Percentiles rank a stretch among this genome's conserved stretches.
Evolutionary conservation across 1,140 invertebrate genomes (phyloP).

Genomic region (Drosophila neocordata): DNA sequence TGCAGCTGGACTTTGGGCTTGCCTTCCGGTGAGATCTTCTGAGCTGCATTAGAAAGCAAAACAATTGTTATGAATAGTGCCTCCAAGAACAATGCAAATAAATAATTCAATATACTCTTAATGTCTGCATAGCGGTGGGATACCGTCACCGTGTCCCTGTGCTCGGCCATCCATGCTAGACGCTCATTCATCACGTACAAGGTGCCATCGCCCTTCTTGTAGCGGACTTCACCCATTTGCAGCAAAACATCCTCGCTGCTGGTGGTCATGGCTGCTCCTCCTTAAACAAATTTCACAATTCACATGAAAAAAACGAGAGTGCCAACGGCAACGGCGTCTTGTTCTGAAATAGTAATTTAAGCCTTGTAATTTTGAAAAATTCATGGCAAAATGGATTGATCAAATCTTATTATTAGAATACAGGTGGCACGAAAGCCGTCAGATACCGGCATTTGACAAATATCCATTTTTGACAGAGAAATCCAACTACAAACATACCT

Average conservation of each 20-base stretch:
- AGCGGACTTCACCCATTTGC: slow-evolving; percentile 95
- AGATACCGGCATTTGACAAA: not conserved
- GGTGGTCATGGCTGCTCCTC: slow-evolving; percentile 68
- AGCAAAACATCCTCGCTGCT: slow-evolving; percentile 94
- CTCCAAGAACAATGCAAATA: not conserved
- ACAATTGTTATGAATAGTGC: not conserved
- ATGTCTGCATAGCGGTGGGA: slow-evolving; percentile 98
- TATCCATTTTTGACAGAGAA: not conserved
- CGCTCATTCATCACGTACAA: slow-evolving; percentile 98
- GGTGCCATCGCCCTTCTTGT: slow-evolving; percentile 98
- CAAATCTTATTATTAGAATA: not conserved
- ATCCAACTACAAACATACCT: not conserved
- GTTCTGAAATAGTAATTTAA: not conserved
- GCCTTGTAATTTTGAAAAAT: not conserved
- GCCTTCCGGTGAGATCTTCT: slow-evolving; percentile 99
- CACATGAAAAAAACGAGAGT: slow-evolving; percentile 7
- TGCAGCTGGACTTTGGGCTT: slow-evolving; percentile 99
- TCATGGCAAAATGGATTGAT: not conserved
- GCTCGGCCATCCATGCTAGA: slow-evolving; percentile 97
- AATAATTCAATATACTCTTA: slow-evolving; percentile 88
- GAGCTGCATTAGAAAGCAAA: slow-evolving; percentile 86
- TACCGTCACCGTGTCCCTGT: slow-evolving; percentile 94
- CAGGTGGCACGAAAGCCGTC: not conserved
- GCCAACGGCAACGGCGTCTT: not conserved
- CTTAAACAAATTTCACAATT: not conserved